A percentile compares a stretch with the other conserved stretches of the same genome.
Evolutionary conservation across 2,888 invertebrate genomes (phyloP).

Genomic region (Acleris sparsana): DNA sequence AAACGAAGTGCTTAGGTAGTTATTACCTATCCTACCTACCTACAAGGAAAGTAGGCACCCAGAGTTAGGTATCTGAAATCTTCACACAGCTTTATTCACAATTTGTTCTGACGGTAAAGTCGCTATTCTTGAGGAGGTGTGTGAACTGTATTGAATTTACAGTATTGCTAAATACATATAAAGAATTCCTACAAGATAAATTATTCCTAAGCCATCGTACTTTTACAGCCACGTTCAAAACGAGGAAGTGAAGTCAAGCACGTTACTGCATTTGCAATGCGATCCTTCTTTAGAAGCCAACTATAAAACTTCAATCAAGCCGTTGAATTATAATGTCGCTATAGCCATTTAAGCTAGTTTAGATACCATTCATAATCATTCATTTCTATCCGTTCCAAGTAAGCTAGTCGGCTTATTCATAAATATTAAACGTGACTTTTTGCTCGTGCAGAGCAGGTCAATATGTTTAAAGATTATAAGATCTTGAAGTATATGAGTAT

Average conservation of each 20-base stretch:
- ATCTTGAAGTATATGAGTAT: neutral
- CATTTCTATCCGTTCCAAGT: slow-evolving; percentile 34
- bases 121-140: too few relatives aligned
- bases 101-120: too few relatives aligned
- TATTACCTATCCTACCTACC: too few relatives aligned
- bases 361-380: slow-evolving; percentile 65
- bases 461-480: neutral
- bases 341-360: slow-evolving; percentile 65
- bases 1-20: too few relatives aligned
- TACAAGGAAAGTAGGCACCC: too few relatives aligned
- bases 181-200: slow-evolving; percentile 11
- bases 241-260: slow-evolving; percentile 75
- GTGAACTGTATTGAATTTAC: too few relatives aligned
- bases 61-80: too few relatives aligned
- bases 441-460: slow-evolving; percentile 4
- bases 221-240: slow-evolving; percentile 58
- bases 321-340: slow-evolving; percentile 73
- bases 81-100: too few relatives aligned
- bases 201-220: slow-evolving; percentile 52
- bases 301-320: slow-evolving; percentile 79
- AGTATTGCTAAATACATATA: neutral
- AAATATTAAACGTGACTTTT: slow-evolving; percentile 19
- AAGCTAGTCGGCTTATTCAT: slow-evolving; percentile 11
- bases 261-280: slow-evolving; percentile 68
- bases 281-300: slow-evolving; percentile 64